These are phyloP conservation scores for Chrosomus eos DNA, from an alignment of 2,797 vertebrate species.

Conservation along the genomic window DNA sequence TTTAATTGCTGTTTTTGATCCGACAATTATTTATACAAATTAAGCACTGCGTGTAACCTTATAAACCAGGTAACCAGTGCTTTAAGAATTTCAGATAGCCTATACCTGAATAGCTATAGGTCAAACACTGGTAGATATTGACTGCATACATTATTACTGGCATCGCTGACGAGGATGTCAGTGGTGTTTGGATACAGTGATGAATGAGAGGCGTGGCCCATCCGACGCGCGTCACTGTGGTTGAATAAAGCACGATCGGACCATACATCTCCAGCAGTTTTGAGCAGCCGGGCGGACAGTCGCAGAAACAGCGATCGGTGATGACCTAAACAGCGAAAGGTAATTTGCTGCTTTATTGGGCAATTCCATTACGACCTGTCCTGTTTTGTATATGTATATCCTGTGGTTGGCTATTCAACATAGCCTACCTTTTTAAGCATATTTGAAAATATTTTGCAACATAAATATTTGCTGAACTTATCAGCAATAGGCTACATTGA, in stretches of 20 bases:
- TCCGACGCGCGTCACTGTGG: background rate
- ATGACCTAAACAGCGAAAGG: conserved; percentile 20
- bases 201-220: background rate
- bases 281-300: background rate
- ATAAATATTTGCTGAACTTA: background rate
- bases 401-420: background rate
- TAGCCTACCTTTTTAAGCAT: background rate
- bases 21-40: no score
- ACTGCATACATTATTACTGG: background rate
- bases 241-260: background rate
- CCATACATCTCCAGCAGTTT: background rate
- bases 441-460: background rate
- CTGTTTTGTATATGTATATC: background rate
- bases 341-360: background rate
- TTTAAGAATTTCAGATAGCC: background rate
- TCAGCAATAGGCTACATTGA: background rate
- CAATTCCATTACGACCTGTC: no score
- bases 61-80: background rate
- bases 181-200: background rate
- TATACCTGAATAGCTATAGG: no score
- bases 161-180: background rate
- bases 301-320: background rate
- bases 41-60: background rate
- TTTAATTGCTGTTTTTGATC: background rate
- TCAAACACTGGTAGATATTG: background rate